These are phyloP conservation scores for Platycheirus rosarum DNA, from an alignment of 2,888 invertebrate species.

Conservation along the genomic window DNA sequence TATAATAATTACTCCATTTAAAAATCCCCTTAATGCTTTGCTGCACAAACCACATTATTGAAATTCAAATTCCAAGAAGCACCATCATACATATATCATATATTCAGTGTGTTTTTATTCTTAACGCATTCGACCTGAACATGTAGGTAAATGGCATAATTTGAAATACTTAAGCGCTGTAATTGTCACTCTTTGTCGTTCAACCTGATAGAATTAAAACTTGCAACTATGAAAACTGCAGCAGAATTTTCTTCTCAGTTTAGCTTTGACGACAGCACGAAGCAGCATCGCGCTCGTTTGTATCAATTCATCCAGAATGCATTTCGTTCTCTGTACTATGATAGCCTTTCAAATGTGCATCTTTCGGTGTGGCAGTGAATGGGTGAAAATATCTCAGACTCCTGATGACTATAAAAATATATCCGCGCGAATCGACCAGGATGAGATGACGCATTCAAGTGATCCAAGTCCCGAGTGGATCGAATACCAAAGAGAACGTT, in stretches of 20 bases:
- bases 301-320: constrained; percentile 48
- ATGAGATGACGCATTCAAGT: neutral
- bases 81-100: neutral
- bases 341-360: constrained; percentile 31
- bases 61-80: neutral
- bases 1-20: too few relatives aligned
- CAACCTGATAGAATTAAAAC: constrained; percentile 29
- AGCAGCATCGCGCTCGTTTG: constrained; percentile 16
- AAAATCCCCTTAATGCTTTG: too few relatives aligned
- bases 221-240: constrained; percentile 37
- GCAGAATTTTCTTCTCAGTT: constrained; percentile 49
- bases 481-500: constrained; percentile 80
- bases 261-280: constrained; percentile 14
- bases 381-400: constrained; percentile 62
- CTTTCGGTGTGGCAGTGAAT: constrained; percentile 44
- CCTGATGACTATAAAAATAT: constrained; percentile 11
- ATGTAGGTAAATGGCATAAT: constrained; percentile 69
- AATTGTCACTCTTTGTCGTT: constrained; percentile 63
- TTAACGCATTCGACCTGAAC: constrained; percentile 56
- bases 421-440: neutral
- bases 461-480: constrained; percentile 80
- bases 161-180: constrained; percentile 54
- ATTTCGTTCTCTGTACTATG: constrained; percentile 22
- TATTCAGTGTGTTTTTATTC: neutral
- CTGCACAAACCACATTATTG: neutral